Evolutionary conservation across 2,888 invertebrate species (phyloP), one percentile per base, ranked within the genome.

Genomic region (Tillus elongatus): DNA sequence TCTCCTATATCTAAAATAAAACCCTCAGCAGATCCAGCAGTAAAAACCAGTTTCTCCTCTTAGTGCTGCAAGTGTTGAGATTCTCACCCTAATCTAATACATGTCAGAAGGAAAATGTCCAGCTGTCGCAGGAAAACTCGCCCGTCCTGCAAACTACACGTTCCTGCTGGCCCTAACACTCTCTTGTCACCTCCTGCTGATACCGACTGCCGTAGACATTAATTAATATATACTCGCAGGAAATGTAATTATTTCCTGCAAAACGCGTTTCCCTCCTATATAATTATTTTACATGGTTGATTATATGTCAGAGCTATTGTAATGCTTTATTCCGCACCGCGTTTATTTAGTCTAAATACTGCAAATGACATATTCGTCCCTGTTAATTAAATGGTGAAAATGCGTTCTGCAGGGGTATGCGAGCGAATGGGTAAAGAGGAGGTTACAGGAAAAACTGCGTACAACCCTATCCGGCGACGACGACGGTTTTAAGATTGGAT

Each of bases 1-100:
- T 19, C 24, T n/a, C 24, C n/a, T 19, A 6, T n/a, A 19, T 19
- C 24, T 19, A 19, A 19, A 19, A 19, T 19, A 19, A 19, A 19
- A 19, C 24, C 24, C n/a, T 19, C 24, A n/a, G 6, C n/a, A 19
- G 24, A 19, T 8, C 24, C n/a, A n/a, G 24, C 24, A n/a, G 6
- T 19, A 19, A 19, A 19, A 19, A 19, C 24, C 24, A 6, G 6
- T 19, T n/a, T 6, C 24, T 19, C 6, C 24, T 19, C 24, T 8
- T 29, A 29, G 11, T 42, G 31, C 41, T 39, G 54, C 63, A 61
- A 61, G 60, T 62, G 62, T 56, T 54, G 50, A 50, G 52, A 54
- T 60, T 64, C 63, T 51, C 63, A 64, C 63, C 63, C 64, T 62
- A 60, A 61, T 62, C 62, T 63, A 63, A 63, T 63, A 63, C 62